Conservation (phyloP, 2,113 vertebrate species). For the Anseranas semipalmata region DNA sequence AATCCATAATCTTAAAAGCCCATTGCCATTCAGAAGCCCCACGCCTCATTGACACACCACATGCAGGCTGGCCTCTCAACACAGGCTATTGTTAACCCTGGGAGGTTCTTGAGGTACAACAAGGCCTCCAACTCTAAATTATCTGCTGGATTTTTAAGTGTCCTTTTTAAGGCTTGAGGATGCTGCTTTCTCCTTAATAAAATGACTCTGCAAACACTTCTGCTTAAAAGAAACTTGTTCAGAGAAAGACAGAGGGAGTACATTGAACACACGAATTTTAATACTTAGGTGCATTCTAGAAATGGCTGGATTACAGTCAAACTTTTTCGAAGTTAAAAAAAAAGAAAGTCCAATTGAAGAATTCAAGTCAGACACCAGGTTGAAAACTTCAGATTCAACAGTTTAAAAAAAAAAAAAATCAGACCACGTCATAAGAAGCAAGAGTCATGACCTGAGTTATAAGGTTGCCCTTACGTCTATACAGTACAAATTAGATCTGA, state of each 20-base stretch:
- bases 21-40: not conserved
- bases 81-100: not conserved
- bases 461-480: not conserved
- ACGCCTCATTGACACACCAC: too few species aligned
- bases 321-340: not conserved
- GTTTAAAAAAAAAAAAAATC: not conserved
- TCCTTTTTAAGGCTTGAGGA: not conserved
- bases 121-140: not conserved
- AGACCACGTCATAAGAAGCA: not conserved
- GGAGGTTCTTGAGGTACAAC: not conserved
- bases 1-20: not conserved
- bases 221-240: not conserved
- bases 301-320: not conserved
- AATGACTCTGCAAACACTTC: not conserved
- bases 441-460: not conserved
- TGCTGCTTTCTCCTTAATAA: not conserved
- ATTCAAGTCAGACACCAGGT: not conserved
- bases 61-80: not conserved
- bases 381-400: not conserved
- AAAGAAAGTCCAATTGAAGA: not conserved
- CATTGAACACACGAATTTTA: not conserved
- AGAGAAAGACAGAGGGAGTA: rapidly evolving
- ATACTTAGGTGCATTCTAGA: not conserved
- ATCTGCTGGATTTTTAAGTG: not conserved
- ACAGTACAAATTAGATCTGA: not conserved